Evolutionary conservation across 2,797 vertebrate genomes (phyloP).

Genomic region (Urocyon cinereoargenteus): DNA sequence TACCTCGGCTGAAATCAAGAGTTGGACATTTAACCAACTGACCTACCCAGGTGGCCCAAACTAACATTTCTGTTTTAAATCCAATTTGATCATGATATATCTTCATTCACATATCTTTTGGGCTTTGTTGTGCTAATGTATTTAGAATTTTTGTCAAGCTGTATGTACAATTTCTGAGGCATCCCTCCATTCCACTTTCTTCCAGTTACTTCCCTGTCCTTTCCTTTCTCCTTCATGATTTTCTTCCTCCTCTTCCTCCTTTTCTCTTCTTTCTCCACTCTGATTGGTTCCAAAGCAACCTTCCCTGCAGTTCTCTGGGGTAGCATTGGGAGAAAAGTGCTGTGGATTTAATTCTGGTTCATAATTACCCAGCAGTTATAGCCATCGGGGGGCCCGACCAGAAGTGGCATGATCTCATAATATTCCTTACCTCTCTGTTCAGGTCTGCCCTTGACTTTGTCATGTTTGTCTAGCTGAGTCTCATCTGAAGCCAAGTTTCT

Average conservation of each 20-base stretch:
- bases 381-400: neutral
- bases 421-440: neutral
- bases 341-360: neutral
- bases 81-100: neutral
- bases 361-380: neutral
- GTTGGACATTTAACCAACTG: neutral
- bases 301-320: neutral
- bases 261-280: neutral
- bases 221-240: neutral
- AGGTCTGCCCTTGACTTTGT: neutral
- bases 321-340: neutral
- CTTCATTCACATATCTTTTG: neutral
- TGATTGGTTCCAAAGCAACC: neutral
- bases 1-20: neutral
- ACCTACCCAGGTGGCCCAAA: neutral
- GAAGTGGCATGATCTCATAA: neutral
- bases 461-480: neutral
- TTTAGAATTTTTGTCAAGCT: neutral
- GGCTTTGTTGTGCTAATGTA: neutral
- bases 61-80: neutral
- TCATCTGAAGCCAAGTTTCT: neutral
- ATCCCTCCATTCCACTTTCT: neutral
- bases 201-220: neutral
- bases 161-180: neutral
- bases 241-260: neutral